A percentile compares a stretch with the other conserved stretches of the same genome.
Evolutionary conservation across 1,140 invertebrate genomes (phyloP).

Genomic region (Zaprionus kolodkinae): DNA sequence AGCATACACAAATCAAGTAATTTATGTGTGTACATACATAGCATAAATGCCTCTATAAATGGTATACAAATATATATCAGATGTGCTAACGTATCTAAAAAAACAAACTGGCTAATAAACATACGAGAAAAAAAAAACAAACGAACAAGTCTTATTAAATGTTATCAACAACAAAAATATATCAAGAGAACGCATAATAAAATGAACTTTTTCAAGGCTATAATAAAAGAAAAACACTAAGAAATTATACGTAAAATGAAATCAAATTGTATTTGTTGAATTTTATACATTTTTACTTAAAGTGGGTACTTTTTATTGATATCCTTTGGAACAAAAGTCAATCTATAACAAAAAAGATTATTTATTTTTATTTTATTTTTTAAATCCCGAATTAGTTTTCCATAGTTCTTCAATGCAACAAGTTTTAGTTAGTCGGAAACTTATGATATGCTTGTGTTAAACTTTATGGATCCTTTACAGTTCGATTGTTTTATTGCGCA

Average conservation of each 20-base stretch:
- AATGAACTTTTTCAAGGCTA: slow-evolving; percentile 64
- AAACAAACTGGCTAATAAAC: slow-evolving; percentile 44
- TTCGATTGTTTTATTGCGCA: no score
- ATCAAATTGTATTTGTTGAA: background rate
- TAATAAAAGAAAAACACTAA: slow-evolving; percentile 55
- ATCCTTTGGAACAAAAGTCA: no score
- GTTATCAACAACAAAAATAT: slow-evolving; percentile 63
- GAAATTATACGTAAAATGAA: slow-evolving; percentile 13
- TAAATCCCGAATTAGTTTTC: no score
- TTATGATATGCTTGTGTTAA: no score
- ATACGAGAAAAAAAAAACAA: slow-evolving; percentile 27
- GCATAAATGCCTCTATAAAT: slow-evolving; percentile 42
- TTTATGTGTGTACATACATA: slow-evolving; percentile 14
- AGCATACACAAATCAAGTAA: slow-evolving; percentile 30
- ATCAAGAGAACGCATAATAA: slow-evolving; percentile 57
- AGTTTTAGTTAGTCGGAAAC: no score
- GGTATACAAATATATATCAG: slow-evolving; percentile 25
- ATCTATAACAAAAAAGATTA: no score
- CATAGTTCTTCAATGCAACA: no score
- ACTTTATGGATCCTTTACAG: no score
- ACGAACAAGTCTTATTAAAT: slow-evolving; percentile 66
- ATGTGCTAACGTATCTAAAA: slow-evolving; percentile 50
- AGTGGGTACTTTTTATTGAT: background rate
- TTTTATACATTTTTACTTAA: background rate
- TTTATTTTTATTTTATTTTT: no score